phyloP scores from a whole-genome alignment of 1,140 invertebrate species.

The Phymastichus coffea region DNA sequence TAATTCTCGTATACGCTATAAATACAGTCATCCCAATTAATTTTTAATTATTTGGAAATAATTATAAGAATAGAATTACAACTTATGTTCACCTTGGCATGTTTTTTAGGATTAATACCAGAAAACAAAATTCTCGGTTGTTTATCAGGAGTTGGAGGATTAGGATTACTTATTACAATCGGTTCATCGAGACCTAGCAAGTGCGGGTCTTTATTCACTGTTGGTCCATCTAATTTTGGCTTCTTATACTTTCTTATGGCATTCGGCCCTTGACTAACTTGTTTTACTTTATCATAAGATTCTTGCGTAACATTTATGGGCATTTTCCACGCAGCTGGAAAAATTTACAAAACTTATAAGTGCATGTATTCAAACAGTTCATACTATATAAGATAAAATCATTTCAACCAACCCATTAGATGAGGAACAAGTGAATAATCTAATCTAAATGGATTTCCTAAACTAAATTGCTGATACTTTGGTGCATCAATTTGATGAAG shows the following conservation, averaged over 20 bases:
- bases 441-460: constrained; percentile 79
- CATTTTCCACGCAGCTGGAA: constrained; percentile 84
- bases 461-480: constrained; percentile 85
- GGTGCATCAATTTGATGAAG: constrained; percentile 77
- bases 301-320: constrained; percentile 88
- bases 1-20: constrained; percentile 70
- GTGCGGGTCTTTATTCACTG: constrained; percentile 52
- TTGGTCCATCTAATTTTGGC: constrained; percentile 47
- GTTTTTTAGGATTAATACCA: constrained; percentile 53
- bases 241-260: constrained; percentile 54
- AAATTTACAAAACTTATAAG: constrained; percentile 23
- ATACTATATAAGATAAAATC: neutral
- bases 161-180: constrained; percentile 51
- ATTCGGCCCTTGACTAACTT: constrained; percentile 57
- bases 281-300: constrained; percentile 76
- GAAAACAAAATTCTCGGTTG: constrained; percentile 56
- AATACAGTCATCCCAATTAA: constrained; percentile 22
- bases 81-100: constrained; percentile 56
- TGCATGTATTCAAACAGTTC: neutral
- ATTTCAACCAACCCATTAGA: constrained; percentile 74
- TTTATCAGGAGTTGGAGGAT: constrained; percentile 52
- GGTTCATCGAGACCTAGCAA: constrained; percentile 50
- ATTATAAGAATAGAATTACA: neutral
- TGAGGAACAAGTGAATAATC: constrained; percentile 84
- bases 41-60: neutral